Base-by-base conservation (phyloP, 2,888 invertebrate genomes). In the Pachycephus smyrnensis region DNA sequence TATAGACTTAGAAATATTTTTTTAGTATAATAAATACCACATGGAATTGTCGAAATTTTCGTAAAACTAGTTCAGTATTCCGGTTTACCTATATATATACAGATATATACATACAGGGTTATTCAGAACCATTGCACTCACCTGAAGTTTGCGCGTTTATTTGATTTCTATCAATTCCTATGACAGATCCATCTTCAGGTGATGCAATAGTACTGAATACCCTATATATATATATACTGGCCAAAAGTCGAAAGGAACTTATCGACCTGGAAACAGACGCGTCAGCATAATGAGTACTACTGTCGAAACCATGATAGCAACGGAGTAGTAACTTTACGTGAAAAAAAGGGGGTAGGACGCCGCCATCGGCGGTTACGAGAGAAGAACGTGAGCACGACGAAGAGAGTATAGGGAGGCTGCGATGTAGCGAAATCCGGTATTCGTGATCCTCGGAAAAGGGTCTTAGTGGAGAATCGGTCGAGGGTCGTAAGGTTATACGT, bases 231-330 rank as follows among this genome's bases (percentile, higher is more conserved):
- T n/a, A n/a, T n/a, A n/a, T n/a, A n/a, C n/a, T n/a, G n/a, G n/a
- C n/a, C n/a, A n/a, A n/a, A n/a, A 40, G 40, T 40, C 40, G 40
- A 40, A 77, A 12, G 37, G 32, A 75, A 75, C 71, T 75, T 37
- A 75, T 75, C 77, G 75, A 69, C 12, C 9, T 68, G 71, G 33
- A 71, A 77, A 77, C 37, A 77, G 75, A 75, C 71, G 77, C 75
- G 75, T 77, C 77, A 75, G 77, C 77, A 77, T 71, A 31, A 71
- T 40, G 55, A 15, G 35, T 68, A 69, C 55, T 75, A 75, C 74
- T 77, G 12, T 75, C 75, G 75, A 75, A 75, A 69, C 33, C 77
- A 55, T 36, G 71, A 55, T 55, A 23, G 55, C 55, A 23, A 9
- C 12, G 4, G 71, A 31, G 71, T 71, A 31, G 71, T 4, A 31